A percentile compares a stretch with the other conserved stretches of the same genome.
Conservation (phyloP, 92 coral and sea anemone species). For the Porites evermanni region DNA sequence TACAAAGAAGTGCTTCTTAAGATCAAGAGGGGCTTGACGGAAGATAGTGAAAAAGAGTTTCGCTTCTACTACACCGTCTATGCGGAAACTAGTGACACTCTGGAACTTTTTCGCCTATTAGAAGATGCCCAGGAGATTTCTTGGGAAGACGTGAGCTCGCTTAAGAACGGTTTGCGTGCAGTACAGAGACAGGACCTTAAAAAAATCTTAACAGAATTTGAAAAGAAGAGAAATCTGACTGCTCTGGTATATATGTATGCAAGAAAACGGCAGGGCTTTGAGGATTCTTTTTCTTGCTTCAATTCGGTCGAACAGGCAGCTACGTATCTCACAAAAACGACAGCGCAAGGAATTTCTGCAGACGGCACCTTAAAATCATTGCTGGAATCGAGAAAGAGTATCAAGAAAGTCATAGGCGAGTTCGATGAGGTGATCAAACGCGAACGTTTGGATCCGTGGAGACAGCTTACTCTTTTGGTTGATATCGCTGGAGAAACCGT, state of each 20-base stretch:
- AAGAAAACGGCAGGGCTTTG: background rate
- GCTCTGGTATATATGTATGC: conserved; percentile 16
- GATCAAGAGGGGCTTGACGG: background rate
- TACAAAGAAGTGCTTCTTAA: background rate
- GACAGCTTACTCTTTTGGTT: background rate
- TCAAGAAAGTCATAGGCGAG: background rate
- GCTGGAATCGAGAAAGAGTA: conserved; percentile 4
- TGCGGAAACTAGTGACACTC: background rate
- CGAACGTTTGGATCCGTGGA: background rate
- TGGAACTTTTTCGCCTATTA: background rate
- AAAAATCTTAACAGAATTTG: background rate
- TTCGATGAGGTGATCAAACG: background rate
- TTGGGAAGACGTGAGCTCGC: conserved; percentile 18
- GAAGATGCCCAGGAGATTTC: conserved; percentile 33
- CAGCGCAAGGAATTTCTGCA: background rate
- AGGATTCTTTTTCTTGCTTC: background rate
- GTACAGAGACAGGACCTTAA: background rate
- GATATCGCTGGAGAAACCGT: conserved; percentile 14
- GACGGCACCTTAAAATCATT: background rate
- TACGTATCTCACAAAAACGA: background rate
- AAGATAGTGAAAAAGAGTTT: background rate
- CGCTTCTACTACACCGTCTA: background rate
- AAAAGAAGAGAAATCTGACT: conserved; percentile 14
- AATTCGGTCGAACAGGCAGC: background rate
- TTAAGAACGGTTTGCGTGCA: conserved; percentile 25